Conservation (phyloP, 2,797 vertebrate genomes). For the Sebastes hopkinsi region DNA sequence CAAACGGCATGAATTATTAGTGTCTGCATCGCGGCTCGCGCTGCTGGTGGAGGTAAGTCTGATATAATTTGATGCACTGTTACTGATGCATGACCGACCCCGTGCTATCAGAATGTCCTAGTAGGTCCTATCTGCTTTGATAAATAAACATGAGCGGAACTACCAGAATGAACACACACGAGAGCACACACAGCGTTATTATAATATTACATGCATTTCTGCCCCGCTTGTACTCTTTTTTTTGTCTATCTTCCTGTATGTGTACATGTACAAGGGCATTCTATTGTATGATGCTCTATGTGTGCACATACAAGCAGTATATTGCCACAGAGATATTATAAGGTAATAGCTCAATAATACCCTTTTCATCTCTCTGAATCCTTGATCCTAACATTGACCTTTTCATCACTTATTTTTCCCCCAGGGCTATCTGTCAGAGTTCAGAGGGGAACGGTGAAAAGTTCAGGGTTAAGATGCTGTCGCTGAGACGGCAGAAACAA, state of each 20-base stretch:
- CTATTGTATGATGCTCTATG: background rate
- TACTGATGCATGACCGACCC: slow-evolving; percentile 66
- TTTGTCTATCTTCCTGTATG: background rate
- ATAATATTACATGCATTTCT: slow-evolving; percentile 40
- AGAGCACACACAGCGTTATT: slow-evolving; percentile 23
- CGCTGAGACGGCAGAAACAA: slow-evolving; percentile 24
- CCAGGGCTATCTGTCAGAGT: slow-evolving; percentile 5
- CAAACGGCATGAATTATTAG: slow-evolving; percentile 64
- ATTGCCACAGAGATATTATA: slow-evolving; percentile 11
- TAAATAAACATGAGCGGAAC: slow-evolving; percentile 67
- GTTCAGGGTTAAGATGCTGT: slow-evolving; percentile 8
- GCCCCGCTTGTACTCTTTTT: background rate
- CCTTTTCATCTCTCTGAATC: slow-evolving; percentile 35
- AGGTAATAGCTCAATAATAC: slow-evolving; percentile 34
- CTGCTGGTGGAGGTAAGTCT: slow-evolving; percentile 61
- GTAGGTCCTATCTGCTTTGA: slow-evolving; percentile 46
- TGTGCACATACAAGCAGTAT: background rate
- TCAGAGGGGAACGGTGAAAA: slow-evolving; percentile 28
- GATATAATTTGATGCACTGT: slow-evolving; percentile 69
- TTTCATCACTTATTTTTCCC: slow-evolving; percentile 13
- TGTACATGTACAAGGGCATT: background rate
- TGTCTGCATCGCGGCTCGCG: slow-evolving; percentile 28
- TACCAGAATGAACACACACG: slow-evolving; percentile 33
- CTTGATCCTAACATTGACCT: slow-evolving; percentile 48
- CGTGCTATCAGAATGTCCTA: slow-evolving; percentile 45